These are phyloP conservation scores for Calyptomena viridis DNA, from an alignment of 2,113 vertebrate genomes.

Conservation along the genomic window DNA sequence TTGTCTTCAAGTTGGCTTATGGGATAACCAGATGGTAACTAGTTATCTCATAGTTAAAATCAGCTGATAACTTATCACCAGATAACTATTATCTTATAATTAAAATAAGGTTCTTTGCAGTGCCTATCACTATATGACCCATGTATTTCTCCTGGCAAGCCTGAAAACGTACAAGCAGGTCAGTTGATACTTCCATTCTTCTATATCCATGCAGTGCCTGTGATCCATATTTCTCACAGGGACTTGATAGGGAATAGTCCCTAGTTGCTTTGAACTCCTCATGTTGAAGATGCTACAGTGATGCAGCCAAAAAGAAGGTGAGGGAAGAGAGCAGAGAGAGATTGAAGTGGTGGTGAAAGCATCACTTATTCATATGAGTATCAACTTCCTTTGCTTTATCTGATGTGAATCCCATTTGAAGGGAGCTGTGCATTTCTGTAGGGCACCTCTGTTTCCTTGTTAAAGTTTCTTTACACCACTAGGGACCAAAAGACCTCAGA, in stretches of 20 bases:
- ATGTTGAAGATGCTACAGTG: background rate
- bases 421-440: background rate
- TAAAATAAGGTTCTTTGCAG: background rate
- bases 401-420: background rate
- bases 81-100: background rate
- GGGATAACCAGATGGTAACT: background rate
- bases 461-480: background rate
- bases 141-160: background rate
- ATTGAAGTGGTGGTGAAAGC: background rate
- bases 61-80: background rate
- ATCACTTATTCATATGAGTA: background rate
- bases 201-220: background rate
- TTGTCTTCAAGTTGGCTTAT: background rate
- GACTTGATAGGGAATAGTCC: background rate
- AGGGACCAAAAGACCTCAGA: background rate
- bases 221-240: background rate
- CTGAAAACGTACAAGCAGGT: background rate
- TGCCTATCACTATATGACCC: background rate
- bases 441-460: background rate
- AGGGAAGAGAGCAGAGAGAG: background rate
- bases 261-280: background rate
- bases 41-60: background rate
- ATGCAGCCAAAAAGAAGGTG: background rate
- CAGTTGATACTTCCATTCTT: background rate
- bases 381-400: background rate